phyloP scores from a whole-genome alignment of 2,888 invertebrate genomes.

The Euclidia mi region DNA sequence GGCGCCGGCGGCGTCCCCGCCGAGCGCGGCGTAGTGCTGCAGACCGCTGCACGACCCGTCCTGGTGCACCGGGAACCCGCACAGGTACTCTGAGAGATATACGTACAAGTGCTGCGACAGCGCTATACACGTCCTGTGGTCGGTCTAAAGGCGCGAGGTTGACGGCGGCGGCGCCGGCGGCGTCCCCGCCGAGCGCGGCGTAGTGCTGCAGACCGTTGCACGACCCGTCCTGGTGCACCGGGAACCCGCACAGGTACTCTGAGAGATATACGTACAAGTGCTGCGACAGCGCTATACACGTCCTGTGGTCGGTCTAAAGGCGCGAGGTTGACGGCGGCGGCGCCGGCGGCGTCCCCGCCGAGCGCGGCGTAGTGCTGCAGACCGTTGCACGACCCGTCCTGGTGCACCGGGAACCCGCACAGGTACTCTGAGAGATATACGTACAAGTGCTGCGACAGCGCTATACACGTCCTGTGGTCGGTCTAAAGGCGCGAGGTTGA shows the following conservation, averaged over 20 bases:
- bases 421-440: constrained; percentile 93
- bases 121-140: constrained; percentile 55
- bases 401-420: constrained; percentile 98
- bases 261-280: constrained; percentile 90
- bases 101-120: constrained; percentile 93
- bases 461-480: background rate
- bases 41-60: constrained; percentile 99
- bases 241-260: too few relatives aligned
- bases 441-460: constrained; percentile 94
- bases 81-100: too few relatives aligned
- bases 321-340: constrained; percentile 96
- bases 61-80: too few relatives aligned
- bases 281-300: constrained; percentile 97
- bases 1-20: constrained; percentile 98
- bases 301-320: constrained; percentile 95
- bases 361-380: constrained; percentile 99
- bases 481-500: constrained; percentile 82
- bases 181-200: constrained; percentile 99
- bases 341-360: constrained; percentile 98
- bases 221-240: too few relatives aligned
- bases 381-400: constrained; percentile 99
- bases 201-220: constrained; percentile 99
- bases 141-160: constrained; percentile 68
- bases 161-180: constrained; percentile 96
- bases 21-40: constrained; percentile 99